Conservation (phyloP, 1,140 invertebrate species). For the Euglossa dilemma region DNA sequence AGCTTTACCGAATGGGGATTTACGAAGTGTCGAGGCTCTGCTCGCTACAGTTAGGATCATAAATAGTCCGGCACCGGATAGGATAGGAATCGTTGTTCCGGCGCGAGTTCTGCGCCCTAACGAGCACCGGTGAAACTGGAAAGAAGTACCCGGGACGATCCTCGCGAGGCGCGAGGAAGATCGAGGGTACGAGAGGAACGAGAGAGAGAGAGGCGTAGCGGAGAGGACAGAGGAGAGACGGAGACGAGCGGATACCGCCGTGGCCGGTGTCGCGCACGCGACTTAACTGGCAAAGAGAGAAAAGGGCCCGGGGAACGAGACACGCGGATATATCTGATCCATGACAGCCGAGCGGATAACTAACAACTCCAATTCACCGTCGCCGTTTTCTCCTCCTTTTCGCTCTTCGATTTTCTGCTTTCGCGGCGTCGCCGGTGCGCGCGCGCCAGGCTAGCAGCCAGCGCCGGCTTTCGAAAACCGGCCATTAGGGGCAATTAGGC, state of each 20-base stretch:
- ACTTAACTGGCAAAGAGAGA: conserved; percentile 43
- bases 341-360: conserved; percentile 38
- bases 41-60: conserved; percentile 33
- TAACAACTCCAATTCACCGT: conserved; percentile 47
- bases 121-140: conserved; percentile 34
- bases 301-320: conserved; percentile 4
- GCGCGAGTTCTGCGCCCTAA: conserved; percentile 16
- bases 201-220: too few relatives aligned
- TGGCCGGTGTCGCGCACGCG: conserved; percentile 41
- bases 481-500: conserved; percentile 71
- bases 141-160: conserved; percentile 9
- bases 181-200: conserved; percentile 11
- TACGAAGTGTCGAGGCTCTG: conserved; percentile 29
- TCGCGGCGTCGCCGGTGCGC: neutral
- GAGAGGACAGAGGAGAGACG: neutral
- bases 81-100: conserved; percentile 50
- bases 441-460: conserved; percentile 42
- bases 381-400: neutral
- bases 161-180: conserved; percentile 12
- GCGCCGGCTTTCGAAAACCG: conserved; percentile 67
- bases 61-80: conserved; percentile 18
- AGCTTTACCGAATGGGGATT: conserved; percentile 13
- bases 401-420: conserved; percentile 20
- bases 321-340: conserved; percentile 44
- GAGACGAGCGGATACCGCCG: neutral